Conservation (phyloP, 2,113 vertebrate species). For the Parus major region DNA sequence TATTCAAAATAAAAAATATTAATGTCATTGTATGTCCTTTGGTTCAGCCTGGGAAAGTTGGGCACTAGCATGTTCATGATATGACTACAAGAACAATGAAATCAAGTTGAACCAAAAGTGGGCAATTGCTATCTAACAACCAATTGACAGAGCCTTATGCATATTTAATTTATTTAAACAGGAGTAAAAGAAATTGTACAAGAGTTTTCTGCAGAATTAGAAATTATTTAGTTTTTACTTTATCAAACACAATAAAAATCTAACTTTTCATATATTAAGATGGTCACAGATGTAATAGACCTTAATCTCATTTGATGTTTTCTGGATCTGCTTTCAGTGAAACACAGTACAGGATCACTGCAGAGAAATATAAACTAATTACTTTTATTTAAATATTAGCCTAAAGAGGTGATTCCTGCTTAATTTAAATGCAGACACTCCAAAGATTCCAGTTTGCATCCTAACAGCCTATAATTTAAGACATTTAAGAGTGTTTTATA, state of each 20-base stretch:
- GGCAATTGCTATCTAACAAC: not conserved
- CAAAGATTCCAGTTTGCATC: not conserved
- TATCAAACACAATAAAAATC: slow-evolving; percentile 9
- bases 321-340: not conserved
- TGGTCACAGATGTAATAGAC: not conserved
- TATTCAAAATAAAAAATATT: slow-evolving; percentile 41
- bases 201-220: not conserved
- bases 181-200: not conserved
- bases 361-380: not conserved
- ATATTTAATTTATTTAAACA: not conserved
- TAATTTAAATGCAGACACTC: not conserved
- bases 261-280: not conserved
- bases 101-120: not conserved
- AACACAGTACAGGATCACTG: not conserved
- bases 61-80: not conserved
- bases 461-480: not conserved
- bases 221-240: not conserved
- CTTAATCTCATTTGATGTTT: not conserved
- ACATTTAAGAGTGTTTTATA: not conserved
- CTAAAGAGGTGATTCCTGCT: not conserved
- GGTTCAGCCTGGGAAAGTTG: not conserved
- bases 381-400: not conserved
- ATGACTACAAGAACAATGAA: not conserved
- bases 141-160: not conserved
- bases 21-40: not conserved